Conservation (phyloP, 2,888 invertebrate genomes). For the Drosophila differens region DNA sequence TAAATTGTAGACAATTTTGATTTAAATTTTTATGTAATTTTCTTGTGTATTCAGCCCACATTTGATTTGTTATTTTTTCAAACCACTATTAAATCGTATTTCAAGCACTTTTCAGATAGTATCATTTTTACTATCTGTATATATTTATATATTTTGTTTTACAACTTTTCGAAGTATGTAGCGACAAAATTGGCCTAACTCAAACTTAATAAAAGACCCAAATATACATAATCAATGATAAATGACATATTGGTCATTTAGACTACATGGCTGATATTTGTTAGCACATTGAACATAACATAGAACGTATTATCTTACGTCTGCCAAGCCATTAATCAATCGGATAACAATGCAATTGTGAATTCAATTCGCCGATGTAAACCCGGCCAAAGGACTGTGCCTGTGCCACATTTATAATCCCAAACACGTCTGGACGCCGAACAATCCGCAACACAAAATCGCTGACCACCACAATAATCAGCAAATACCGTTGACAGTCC, state of each 20-base stretch:
- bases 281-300: constrained; percentile 15
- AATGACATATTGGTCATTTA: neutral
- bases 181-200: neutral
- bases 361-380: constrained; percentile 43
- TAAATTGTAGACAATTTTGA: neutral
- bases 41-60: neutral
- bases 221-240: neutral
- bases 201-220: neutral
- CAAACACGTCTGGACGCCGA: constrained; percentile 18
- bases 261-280: neutral
- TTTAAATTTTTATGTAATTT: neutral
- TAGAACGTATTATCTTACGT: constrained; percentile 4
- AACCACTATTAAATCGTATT: neutral
- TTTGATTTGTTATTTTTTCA: neutral
- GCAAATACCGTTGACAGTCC: constrained; percentile 9
- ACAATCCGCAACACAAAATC: constrained; percentile 34
- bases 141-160: neutral
- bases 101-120: neutral
- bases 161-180: neutral
- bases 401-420: constrained; percentile 29
- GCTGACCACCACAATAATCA: constrained; percentile 54
- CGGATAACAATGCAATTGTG: constrained; percentile 39
- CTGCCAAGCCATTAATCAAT: constrained; percentile 48
- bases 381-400: neutral
- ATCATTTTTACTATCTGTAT: neutral